Base-by-base conservation (phyloP, 2,888 invertebrate species). In the Eustalomyia histrio region DNA sequence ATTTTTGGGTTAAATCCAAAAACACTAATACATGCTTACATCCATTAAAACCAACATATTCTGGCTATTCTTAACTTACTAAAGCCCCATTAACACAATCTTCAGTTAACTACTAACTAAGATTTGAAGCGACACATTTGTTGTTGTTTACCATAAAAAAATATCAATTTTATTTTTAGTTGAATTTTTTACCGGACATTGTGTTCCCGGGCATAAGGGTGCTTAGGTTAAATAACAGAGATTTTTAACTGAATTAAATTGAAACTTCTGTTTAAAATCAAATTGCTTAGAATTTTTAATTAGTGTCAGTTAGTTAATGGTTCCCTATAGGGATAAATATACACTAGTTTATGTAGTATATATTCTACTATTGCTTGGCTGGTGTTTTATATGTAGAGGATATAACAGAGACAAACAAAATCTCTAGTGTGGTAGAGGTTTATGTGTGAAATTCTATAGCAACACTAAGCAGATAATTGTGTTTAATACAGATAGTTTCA, bases 221-320 rank as follows among this genome's bases (percentile, higher is more conserved):
- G n/a, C n/a, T n/a, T n/a, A 24, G n/a, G 35, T 67, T 75, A 53
- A 75, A 75, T 71, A 67, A 72, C 50, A 57, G 39, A 50, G 29
- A 57, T 61, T 64, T 21, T 68, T 76, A 72, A 80, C 58, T 80
- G 80, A 76, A 80, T 80, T 80, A 73, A 76, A 73, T 76, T 64
- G 63, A 72, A 68, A 64, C 76, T 64, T 64, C n/a, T 17, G 50
- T 33, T 57, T 65, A 57, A 67, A 76, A 76, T 58, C n/a, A 58
- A 64, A 64, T 73, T 80, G 73, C 58, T 68, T 64, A 50, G 33
- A 73, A 73, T 63, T 63, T 69, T 80, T 73, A 80, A 80, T 69
- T 73, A 76, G 73, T 50, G 53, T 65, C 68, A 64, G 67, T 55
- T 47, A 58, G 52, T 67, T 73, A 63, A 76, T 73, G 47, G 39